phyloP scores from a whole-genome alignment of 2,888 invertebrate species.

The Trissolcus brochymenae region DNA sequence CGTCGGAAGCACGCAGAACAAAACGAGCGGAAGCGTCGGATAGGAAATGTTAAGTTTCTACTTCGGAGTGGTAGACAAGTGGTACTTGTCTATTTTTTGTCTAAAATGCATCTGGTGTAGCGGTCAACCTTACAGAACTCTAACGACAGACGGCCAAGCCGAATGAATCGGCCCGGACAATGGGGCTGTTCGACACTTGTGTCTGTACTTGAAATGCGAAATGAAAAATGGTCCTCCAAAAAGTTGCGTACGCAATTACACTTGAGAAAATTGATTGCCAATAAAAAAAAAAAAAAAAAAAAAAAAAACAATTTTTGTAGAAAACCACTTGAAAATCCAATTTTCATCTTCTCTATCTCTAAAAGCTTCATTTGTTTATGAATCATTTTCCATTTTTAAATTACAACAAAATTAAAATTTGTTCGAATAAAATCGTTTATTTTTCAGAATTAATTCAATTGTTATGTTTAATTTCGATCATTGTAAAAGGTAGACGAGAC shows the following conservation, averaged over 20 bases:
- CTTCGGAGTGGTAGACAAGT: conserved; percentile 38
- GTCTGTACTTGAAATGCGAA: conserved; percentile 1
- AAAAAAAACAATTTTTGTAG: neutral
- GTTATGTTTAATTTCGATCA: neutral
- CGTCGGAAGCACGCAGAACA: conserved; percentile 23
- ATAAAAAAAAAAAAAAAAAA: neutral
- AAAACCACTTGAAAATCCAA: neutral
- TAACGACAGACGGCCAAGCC: conserved; percentile 5
- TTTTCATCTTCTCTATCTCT: neutral
- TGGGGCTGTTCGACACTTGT: conserved; percentile 18
- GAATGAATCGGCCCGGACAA: conserved; percentile 8
- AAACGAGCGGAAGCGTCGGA: conserved; percentile 29
- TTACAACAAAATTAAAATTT: neutral
- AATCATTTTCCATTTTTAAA: neutral
- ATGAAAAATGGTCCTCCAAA: conserved; percentile 6
- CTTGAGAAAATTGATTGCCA: neutral
- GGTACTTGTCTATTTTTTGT: conserved; percentile 43
- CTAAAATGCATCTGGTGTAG: conserved; percentile 42
- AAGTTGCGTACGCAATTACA: neutral
- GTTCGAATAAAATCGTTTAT: neutral
- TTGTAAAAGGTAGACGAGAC: neutral
- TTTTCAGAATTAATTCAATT: neutral
- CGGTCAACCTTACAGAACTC: conserved; percentile 39
- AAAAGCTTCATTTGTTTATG: neutral
- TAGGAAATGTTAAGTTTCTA: conserved; percentile 40